phyloP scores from a whole-genome alignment of 2,888 invertebrate species.

The Trichopria drosophilae region DNA sequence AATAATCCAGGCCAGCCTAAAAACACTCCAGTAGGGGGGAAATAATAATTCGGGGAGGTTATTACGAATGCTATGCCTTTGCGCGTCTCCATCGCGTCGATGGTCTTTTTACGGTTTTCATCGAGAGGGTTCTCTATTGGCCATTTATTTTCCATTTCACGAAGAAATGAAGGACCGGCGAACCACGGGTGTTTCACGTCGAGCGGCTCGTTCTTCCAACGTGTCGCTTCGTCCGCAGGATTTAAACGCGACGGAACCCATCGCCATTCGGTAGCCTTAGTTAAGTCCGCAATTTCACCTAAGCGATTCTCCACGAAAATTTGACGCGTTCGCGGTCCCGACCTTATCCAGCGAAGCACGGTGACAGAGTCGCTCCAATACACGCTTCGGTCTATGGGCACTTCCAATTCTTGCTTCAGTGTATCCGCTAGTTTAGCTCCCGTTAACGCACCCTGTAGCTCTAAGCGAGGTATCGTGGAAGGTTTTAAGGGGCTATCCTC shows the following conservation, averaged over 20 bases:
- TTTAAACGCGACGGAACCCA: constrained; percentile 11
- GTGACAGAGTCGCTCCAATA: constrained; percentile 18
- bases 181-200: constrained; percentile 16
- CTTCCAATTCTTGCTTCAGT: constrained; percentile 5
- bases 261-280: constrained; percentile 5
- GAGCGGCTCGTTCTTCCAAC: background rate
- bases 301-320: constrained; percentile 8
- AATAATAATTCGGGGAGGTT: no score
- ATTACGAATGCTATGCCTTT: no score
- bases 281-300: constrained; percentile 10
- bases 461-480: constrained; percentile 11
- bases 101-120: no score
- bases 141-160: no score
- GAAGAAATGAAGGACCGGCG: constrained; percentile 16
- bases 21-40: no score
- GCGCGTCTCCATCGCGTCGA: no score
- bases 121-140: background rate
- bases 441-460: constrained; percentile 27
- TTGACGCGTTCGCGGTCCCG: constrained; percentile 7
- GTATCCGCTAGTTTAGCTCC: constrained; percentile 1
- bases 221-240: constrained; percentile 9
- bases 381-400: background rate
- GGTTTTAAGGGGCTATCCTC: constrained; percentile 27
- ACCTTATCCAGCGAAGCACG: constrained; percentile 13
- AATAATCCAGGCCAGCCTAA: no score